Conservation (phyloP, 2,113 vertebrate genomes). For the Cyanoramphus novaezelandiae region DNA sequence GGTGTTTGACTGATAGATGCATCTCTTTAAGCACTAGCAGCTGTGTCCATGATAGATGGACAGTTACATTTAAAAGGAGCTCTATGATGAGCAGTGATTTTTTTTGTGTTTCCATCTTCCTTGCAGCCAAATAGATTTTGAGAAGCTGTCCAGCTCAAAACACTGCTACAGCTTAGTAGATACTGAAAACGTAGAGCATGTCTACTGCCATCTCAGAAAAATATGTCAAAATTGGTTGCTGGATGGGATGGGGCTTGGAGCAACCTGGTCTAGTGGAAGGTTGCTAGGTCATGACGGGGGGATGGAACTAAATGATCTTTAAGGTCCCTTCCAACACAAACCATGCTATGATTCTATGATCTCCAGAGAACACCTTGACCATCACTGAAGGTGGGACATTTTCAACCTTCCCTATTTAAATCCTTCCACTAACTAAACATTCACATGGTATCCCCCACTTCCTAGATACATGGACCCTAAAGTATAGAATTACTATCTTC, state of each 20-base stretch:
- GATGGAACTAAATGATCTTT: not conserved
- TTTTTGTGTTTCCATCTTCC: not conserved
- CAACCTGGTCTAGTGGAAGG: not conserved
- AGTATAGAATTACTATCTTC: not conserved
- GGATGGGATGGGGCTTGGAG: not conserved
- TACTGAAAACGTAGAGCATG: not conserved
- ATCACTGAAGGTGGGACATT: not conserved
- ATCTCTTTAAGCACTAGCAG: not conserved
- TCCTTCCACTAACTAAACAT: not conserved
- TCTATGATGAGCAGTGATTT: not conserved
- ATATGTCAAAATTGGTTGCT: not conserved
- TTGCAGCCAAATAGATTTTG: not conserved
- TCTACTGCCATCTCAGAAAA: not conserved
- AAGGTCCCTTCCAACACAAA: not conserved
- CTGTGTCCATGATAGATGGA: not conserved
- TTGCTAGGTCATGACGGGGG: not conserved
- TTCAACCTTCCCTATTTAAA: not conserved
- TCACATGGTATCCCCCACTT: not conserved
- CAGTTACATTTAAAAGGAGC: not conserved
- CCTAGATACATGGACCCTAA: not conserved
- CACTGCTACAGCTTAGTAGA: not conserved
- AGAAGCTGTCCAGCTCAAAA: not conserved
- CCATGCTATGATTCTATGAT: not conserved
- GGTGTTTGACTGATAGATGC: not conserved
- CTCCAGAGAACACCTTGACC: not conserved